phyloP scores from a whole-genome alignment of 2,113 vertebrate species.

The Electrona antarctica region DNA sequence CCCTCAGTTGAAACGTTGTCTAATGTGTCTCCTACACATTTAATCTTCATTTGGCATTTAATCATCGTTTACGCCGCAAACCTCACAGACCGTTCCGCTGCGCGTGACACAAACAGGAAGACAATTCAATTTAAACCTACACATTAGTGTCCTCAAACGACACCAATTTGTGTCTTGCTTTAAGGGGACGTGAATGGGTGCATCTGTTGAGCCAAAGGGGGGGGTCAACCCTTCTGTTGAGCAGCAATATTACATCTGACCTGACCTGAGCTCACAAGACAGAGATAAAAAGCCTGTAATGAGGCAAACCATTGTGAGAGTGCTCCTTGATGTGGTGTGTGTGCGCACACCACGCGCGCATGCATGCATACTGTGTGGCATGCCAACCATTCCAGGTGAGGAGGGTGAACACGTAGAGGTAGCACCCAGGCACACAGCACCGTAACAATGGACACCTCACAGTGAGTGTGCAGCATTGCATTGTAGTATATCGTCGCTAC shows the following conservation, averaged over 20 bases:
- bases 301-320: too few relatives aligned
- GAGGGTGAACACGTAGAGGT: too few relatives aligned
- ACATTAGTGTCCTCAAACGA: slow-evolving; percentile 58
- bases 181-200: slow-evolving; percentile 21
- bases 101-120: slow-evolving; percentile 45
- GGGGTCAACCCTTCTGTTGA: slow-evolving; percentile 26
- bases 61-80: slow-evolving; percentile 56
- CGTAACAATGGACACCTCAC: too few relatives aligned
- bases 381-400: too few relatives aligned
- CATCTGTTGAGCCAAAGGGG: slow-evolving; percentile 40
- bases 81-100: slow-evolving; percentile 25
- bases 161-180: slow-evolving; percentile 7
- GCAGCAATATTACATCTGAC: slow-evolving; percentile 23
- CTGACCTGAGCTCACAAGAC: too few relatives aligned
- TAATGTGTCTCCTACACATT: background rate
- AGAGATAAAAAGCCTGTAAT: too few relatives aligned
- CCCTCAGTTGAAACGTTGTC: slow-evolving; percentile 41
- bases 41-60: slow-evolving; percentile 25
- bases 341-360: too few relatives aligned
- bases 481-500: too few relatives aligned
- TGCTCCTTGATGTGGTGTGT: too few relatives aligned
- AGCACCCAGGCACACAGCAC: too few relatives aligned
- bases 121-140: slow-evolving; percentile 30
- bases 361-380: too few relatives aligned
- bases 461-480: too few relatives aligned